phyloP scores from a whole-genome alignment of 2,113 vertebrate genomes.

The Platycercus adscitus region DNA sequence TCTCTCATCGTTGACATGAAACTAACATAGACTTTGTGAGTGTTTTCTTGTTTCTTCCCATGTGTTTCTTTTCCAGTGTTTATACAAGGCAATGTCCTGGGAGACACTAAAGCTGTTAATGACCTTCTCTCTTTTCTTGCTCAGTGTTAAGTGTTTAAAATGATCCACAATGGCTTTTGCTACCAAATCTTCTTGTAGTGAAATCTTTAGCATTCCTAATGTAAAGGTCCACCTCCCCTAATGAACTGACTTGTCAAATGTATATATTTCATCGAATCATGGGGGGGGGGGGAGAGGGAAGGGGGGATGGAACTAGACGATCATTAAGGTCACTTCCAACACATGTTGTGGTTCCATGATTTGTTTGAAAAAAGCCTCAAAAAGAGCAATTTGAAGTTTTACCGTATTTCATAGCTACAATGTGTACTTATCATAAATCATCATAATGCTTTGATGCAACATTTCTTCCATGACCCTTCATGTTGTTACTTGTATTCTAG shows the following conservation, averaged over 20 bases:
- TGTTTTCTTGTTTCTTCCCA: background rate
- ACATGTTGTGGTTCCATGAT: background rate
- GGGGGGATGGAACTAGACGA: background rate
- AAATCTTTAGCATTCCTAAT: background rate
- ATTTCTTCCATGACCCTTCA: background rate
- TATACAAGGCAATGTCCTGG: background rate
- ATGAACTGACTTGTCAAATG: background rate
- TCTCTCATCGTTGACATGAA: background rate
- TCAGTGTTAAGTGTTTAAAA: background rate
- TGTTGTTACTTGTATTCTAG: background rate
- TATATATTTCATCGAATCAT: background rate
- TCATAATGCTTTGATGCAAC: background rate
- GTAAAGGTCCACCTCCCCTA: background rate
- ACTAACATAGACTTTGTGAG: background rate
- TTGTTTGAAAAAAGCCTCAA: background rate
- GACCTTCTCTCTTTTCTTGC: background rate
- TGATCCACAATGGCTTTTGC: background rate
- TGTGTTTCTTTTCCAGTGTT: background rate
- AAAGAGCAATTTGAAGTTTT: background rate
- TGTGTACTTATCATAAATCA: no score
- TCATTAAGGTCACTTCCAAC: background rate
- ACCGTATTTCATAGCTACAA: background rate
- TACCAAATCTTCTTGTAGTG: background rate
- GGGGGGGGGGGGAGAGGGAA: no score
- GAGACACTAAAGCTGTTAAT: background rate